Percentiles rank a stretch among this genome's conserved stretches.
These are phyloP conservation scores for Casuarius casuarius DNA, from an alignment of 2,113 vertebrate genomes.

Conservation along the genomic window DNA sequence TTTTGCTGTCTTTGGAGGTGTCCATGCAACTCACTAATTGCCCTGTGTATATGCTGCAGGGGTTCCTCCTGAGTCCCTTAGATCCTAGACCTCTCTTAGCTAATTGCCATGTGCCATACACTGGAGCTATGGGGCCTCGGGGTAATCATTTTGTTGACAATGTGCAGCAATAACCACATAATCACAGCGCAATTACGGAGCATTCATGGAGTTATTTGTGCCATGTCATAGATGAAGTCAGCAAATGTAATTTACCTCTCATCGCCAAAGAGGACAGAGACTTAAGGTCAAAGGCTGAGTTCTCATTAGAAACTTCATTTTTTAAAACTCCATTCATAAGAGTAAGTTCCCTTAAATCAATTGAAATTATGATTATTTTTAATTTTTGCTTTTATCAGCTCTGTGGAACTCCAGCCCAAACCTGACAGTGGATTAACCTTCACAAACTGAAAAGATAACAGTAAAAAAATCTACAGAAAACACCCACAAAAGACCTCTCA, in stretches of 20 bases:
- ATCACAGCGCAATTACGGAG: constrained; percentile 66
- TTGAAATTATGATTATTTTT: not conserved
- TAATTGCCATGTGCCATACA: constrained; percentile 56
- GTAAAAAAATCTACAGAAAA: not conserved
- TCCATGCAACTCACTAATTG: constrained; percentile 17
- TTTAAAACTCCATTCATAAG: not conserved
- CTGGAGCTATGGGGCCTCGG: constrained; percentile 38
- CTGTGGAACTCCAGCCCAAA: not conserved
- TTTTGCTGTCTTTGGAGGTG: not conserved
- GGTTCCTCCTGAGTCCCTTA: constrained; percentile 12
- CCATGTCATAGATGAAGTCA: constrained; percentile 28
- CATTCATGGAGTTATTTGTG: constrained; percentile 68
- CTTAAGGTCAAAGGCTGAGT: constrained; percentile 52
- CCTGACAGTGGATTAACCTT: not conserved
- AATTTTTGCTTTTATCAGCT: not conserved
- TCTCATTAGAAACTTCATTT: not conserved
- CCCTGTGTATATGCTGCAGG: constrained; percentile 6
- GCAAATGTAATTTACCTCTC: constrained; percentile 61
- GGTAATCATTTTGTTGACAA: constrained; percentile 72
- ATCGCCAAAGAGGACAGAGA: constrained; percentile 19
- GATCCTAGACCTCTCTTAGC: constrained; percentile 22
- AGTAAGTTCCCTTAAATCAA: not conserved
- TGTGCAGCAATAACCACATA: constrained; percentile 62
- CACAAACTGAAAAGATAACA: not conserved
- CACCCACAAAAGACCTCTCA: not conserved